Base-by-base conservation (phyloP, 2,797 vertebrate genomes). In the Tokudaia tokunoshimensis region DNA sequence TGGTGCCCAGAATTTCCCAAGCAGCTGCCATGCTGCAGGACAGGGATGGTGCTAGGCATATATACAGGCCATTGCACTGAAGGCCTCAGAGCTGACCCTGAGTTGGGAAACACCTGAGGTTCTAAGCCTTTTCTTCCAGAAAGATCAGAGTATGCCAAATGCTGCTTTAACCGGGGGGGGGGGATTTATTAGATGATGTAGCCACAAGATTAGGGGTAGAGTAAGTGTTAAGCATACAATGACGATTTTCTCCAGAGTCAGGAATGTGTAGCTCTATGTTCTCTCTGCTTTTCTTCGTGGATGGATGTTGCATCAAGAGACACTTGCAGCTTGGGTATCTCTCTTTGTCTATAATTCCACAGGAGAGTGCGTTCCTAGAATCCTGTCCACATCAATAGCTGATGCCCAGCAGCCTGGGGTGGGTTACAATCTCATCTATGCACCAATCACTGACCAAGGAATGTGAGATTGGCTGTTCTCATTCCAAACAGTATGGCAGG, bases 91-190 rank as follows among this genome's bases (percentile, higher is more conserved):
- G 9, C 0, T 83, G 41, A 34, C 59, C 84, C 52, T 52, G 29
- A 95, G 31, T 2, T 70, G 72, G 74, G 61, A 47, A 81, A 82
- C n/a, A 13, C 44, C 92, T 89, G 65, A 61, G 55, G 6, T 79
- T 85, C 50, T 47, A 84, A 95, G 19, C 52, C 57, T 47, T 94
- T 44, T 47, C 78, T 75, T 50, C 31, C 29, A 41, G 65, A 91
- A 83, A 76, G 59, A n/a, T 87, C 57, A 78, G 78, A 79, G 74
- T 65, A 44, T 63, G 76, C 50, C 59, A 88, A 91, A 70, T 83
- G 37, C 15, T 57, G 2, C 22, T 50, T 74, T 89, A 80, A 47
- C 76, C 91, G 50, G 37, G 70, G 65, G 50, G 37, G 70, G 65
- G 26, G n/a, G 34, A 41, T 76, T 59, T 79, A 34, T 65, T 93